Evolutionary conservation across 2,113 vertebrate genomes (phyloP).

Genomic region (Protobothrops mucrosquamatus): DNA sequence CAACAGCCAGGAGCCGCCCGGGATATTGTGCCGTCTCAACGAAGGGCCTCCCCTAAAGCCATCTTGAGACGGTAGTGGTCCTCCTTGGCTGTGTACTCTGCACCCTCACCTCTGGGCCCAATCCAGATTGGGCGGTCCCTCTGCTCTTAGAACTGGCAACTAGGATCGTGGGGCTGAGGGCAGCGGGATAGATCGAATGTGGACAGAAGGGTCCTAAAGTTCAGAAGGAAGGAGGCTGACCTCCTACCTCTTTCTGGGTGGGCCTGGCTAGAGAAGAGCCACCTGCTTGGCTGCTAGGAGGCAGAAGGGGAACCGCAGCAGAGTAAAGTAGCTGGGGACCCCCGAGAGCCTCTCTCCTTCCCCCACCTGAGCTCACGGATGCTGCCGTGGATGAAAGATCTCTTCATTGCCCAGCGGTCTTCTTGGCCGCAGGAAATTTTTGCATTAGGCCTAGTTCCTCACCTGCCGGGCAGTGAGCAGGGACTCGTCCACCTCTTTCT

Average conservation of each 20-base stretch:
- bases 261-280: neutral
- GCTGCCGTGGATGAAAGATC: neutral
- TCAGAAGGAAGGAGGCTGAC: neutral
- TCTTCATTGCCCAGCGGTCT: neutral
- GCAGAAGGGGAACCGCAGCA: neutral
- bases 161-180: neutral
- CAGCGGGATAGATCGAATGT: neutral
- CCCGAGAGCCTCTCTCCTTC: neutral
- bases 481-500: conserved; percentile 91
- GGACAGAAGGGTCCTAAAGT: neutral
- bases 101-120: neutral
- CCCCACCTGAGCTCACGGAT: too few relatives aligned
- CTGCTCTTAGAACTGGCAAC: neutral
- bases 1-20: neutral
- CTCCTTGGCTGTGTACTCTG: neutral
- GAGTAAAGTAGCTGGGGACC: neutral
- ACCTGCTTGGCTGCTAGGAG: neutral
- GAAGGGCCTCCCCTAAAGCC: neutral
- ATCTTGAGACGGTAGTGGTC: neutral
- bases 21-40: neutral
- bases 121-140: neutral
- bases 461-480: conserved; percentile 92
- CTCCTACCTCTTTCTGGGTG: too few relatives aligned
- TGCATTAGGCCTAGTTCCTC: neutral
- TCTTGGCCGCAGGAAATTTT: neutral